Evolutionary conservation across 2,888 invertebrate genomes (phyloP).

Genomic region (Oegoconia quadripuncta): DNA sequence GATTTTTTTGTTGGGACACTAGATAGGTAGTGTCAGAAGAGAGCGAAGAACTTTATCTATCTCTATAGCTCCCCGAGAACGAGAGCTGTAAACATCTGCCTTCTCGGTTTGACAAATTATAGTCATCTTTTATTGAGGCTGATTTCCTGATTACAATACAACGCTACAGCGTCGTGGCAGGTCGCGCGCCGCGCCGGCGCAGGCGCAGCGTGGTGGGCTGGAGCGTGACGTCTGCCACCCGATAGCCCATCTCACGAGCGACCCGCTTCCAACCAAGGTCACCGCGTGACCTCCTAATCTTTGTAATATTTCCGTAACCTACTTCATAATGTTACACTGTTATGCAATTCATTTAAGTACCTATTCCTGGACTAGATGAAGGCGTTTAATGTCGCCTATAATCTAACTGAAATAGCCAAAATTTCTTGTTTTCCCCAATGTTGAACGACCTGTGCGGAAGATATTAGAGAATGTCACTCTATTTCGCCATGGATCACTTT

Average conservation of each 20-base stretch:
- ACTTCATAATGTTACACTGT: constrained; percentile 36
- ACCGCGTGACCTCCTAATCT: constrained; percentile 70
- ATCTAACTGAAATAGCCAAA: too few species aligned
- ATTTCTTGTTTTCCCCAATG: too few species aligned
- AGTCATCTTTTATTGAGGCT: not conserved
- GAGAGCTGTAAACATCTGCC: not conserved
- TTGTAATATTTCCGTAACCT: constrained; percentile 49
- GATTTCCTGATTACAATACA: constrained; percentile 13
- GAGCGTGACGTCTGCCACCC: constrained; percentile 76
- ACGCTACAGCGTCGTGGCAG: constrained; percentile 8
- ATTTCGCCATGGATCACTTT: too few species aligned
- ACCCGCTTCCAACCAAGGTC: constrained; percentile 73
- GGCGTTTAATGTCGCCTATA: too few species aligned
- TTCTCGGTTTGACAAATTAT: not conserved
- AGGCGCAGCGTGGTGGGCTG: constrained; percentile 39
- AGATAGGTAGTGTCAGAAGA: too few species aligned
- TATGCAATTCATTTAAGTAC: too few species aligned
- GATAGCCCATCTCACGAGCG: constrained; percentile 77
- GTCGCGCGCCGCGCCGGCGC: constrained; percentile 19
- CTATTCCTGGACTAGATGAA: too few species aligned
- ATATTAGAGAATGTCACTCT: too few species aligned
- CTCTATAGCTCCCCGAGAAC: too few species aligned
- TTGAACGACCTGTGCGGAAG: too few species aligned
- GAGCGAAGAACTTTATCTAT: too few species aligned
- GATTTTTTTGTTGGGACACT: too few species aligned